Evolutionary conservation across 2,888 invertebrate genomes (phyloP).

Genomic region (Glomeris marginata): DNA sequence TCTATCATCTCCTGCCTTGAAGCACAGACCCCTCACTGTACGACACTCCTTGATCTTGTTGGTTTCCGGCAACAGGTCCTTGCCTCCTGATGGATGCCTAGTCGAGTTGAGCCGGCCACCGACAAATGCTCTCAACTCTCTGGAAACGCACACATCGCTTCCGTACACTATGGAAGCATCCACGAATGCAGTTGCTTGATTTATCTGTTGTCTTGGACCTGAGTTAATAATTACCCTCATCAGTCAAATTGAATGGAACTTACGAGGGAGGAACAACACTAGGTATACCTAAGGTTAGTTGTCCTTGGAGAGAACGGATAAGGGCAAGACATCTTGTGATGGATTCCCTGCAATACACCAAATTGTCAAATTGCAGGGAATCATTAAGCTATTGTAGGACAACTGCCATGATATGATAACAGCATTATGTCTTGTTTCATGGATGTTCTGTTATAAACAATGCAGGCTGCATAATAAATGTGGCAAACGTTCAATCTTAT

Average conservation of each 20-base stretch:
- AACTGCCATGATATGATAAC: too few relatives aligned
- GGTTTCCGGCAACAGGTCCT: conserved; percentile 63
- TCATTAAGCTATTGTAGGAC: too few relatives aligned
- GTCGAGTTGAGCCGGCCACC: conserved; percentile 72
- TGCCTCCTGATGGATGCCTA: conserved; percentile 49
- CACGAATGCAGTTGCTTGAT: conserved; percentile 81
- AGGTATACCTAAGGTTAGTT: conserved; percentile 55
- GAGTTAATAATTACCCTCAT: too few relatives aligned
- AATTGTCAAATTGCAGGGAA: too few relatives aligned
- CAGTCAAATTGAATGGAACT: too few relatives aligned
- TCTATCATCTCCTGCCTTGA: conserved; percentile 76
- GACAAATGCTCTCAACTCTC: conserved; percentile 53
- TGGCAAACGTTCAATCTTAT: too few relatives aligned
- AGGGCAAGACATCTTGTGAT: conserved; percentile 93
- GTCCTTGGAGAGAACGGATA: conserved; percentile 84
- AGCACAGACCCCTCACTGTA: conserved; percentile 68
- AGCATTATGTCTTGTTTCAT: too few relatives aligned
- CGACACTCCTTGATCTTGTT: conserved; percentile 65
- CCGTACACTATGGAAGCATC: conserved; percentile 82
- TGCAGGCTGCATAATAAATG: too few relatives aligned
- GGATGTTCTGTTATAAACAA: too few relatives aligned
- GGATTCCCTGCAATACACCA: too few relatives aligned
- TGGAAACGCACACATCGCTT: conserved; percentile 65
- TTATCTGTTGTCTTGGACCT: conserved; percentile 82
- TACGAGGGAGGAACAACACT: background rate